phyloP scores from a whole-genome alignment of 2,797 vertebrate species.

The Gymnopithys bicolor region DNA sequence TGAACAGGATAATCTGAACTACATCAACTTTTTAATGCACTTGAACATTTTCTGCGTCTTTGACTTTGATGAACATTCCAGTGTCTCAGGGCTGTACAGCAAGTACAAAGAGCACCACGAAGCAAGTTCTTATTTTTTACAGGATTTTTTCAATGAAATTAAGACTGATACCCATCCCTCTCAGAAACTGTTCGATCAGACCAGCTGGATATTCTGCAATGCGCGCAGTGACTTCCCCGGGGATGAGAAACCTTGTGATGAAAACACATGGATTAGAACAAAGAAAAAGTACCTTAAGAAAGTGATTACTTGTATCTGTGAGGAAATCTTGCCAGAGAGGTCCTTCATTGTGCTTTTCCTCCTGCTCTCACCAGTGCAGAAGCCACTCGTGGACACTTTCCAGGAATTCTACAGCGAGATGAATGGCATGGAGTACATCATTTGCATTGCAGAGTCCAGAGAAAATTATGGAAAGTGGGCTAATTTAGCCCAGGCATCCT shows the following conservation, averaged over 20 bases:
- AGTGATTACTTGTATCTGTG: constrained; percentile 82
- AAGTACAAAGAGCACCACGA: constrained; percentile 78
- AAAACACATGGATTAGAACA: constrained; percentile 83
- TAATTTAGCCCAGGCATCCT: constrained; percentile 78
- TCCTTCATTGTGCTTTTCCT: constrained; percentile 84
- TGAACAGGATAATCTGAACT: constrained; percentile 69
- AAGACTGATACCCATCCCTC: constrained; percentile 66
- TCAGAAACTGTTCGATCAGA: constrained; percentile 82
- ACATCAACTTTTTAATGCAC: constrained; percentile 79
- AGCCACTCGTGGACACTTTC: constrained; percentile 82
- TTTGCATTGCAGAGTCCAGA: constrained; percentile 82
- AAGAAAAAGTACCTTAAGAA: constrained; percentile 83
- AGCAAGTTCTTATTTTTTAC: constrained; percentile 80
- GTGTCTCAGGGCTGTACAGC: constrained; percentile 78
- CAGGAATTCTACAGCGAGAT: constrained; percentile 85
- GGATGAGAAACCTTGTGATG: constrained; percentile 78
- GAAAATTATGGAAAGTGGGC: constrained; percentile 81
- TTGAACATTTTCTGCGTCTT: constrained; percentile 86
- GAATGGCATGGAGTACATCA: constrained; percentile 83
- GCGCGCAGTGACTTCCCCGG: constrained; percentile 82
- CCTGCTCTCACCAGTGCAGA: constrained; percentile 80
- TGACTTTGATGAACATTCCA: constrained; percentile 86
- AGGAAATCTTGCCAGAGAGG: constrained; percentile 81
- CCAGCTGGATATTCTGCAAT: constrained; percentile 89
- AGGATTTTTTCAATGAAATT: constrained; percentile 75